Conservation (phyloP, 37 sponge, comb jelly and placozoan genomes). For the Diacarnus erythraeanus region DNA sequence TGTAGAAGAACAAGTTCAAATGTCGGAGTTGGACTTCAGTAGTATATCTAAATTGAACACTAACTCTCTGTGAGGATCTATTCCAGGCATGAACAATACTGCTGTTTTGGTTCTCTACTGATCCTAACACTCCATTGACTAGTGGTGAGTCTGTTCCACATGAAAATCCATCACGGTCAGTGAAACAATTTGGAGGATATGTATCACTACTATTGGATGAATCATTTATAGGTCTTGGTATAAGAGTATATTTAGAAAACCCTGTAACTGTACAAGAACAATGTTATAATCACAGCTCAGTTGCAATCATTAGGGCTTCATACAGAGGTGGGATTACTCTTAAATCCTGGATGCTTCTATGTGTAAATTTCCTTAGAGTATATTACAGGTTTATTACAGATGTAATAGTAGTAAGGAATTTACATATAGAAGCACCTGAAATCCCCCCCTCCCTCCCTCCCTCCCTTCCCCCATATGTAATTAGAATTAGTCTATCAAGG, state of each 20-base stretch:
- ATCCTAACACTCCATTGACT: constrained; percentile 11
- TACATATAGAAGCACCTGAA: too few relatives aligned
- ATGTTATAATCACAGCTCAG: too few relatives aligned
- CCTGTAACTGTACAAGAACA: neutral
- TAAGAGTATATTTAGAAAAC: neutral
- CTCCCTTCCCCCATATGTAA: too few relatives aligned
- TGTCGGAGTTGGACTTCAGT: neutral
- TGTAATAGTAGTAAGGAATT: too few relatives aligned
- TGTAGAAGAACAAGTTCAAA: constrained; percentile 57
- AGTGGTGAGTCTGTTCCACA: neutral
- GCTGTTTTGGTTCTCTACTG: neutral
- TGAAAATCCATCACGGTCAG: neutral
- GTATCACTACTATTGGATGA: too few relatives aligned
- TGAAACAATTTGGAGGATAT: neutral
- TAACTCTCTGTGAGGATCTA: neutral
- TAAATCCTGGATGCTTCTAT: too few relatives aligned
- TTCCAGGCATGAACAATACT: constrained; percentile 36
- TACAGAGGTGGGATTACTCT: too few relatives aligned
- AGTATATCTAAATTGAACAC: neutral
- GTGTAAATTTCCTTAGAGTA: too few relatives aligned
- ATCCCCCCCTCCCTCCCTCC: too few relatives aligned
- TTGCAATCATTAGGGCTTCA: too few relatives aligned
- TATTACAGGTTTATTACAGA: too few relatives aligned
- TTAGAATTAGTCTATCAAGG: too few relatives aligned
- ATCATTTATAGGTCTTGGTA: neutral